These are phyloP conservation scores for Caenorhabditis japonica DNA, from an alignment of 2,888 invertebrate species.

Conservation along the genomic window DNA sequence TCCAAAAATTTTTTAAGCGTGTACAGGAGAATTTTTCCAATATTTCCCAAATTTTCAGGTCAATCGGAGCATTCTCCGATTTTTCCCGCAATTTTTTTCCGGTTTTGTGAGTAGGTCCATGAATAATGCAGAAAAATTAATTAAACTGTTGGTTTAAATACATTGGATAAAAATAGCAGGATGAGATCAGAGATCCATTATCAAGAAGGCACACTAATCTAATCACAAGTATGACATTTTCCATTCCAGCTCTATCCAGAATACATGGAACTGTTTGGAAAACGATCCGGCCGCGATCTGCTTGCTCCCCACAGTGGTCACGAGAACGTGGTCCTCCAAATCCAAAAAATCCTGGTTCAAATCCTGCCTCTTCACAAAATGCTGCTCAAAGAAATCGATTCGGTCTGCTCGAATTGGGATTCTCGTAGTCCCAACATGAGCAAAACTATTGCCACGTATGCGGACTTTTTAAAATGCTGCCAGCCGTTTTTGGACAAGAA, in stretches of 20 bases:
- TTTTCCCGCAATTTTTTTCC: too few relatives aligned
- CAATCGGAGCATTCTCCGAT: too few relatives aligned
- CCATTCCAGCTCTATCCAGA: constrained; percentile 63
- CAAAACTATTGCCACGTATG: constrained; percentile 58
- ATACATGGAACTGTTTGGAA: constrained; percentile 59
- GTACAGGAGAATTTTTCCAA: too few relatives aligned
- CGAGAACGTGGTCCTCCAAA: constrained; percentile 53
- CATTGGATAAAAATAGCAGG: too few relatives aligned
- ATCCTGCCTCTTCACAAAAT: constrained; percentile 52
- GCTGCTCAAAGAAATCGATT: constrained; percentile 51
- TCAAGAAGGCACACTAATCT: too few relatives aligned
- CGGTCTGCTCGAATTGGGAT: constrained; percentile 55
- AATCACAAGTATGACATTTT: too few relatives aligned
- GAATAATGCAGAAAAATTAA: too few relatives aligned
- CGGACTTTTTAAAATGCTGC: constrained; percentile 69
- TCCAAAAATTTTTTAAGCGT: too few relatives aligned
- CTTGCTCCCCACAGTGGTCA: constrained; percentile 37
- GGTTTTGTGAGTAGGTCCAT: too few relatives aligned
- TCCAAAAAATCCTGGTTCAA: constrained; percentile 51
- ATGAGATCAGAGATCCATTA: too few relatives aligned
- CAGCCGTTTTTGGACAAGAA: constrained; percentile 70
- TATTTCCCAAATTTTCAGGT: too few relatives aligned
- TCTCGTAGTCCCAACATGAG: constrained; percentile 64
- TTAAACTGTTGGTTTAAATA: too few relatives aligned
- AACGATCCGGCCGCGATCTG: constrained; percentile 51